A percentile compares a stretch with the other conserved stretches of the same genome.
These are phyloP conservation scores for Dione vanillae DNA, from an alignment of 2,888 invertebrate genomes.

Conservation along the genomic window DNA sequence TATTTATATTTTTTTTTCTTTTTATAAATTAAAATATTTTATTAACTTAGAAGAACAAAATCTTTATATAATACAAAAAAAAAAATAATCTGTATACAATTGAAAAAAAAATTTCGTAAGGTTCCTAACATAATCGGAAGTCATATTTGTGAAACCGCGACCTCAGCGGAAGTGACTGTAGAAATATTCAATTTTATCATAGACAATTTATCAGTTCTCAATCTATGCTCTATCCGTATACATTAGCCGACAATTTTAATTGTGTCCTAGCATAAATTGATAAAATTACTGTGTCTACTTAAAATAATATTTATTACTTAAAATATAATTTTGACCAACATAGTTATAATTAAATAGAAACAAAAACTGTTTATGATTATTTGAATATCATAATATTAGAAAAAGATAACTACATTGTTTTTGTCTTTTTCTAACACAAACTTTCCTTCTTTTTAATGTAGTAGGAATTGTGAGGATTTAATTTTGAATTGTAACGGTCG, in stretches of 20 bases:
- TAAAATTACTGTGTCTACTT: background rate
- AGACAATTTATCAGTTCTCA: conserved; percentile 56
- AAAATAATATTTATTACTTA: background rate
- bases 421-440: background rate
- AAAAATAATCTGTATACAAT: background rate
- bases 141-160: conserved; percentile 66
- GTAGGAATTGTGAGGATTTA: background rate
- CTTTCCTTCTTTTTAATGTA: background rate
- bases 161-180: conserved; percentile 61
- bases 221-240: conserved; percentile 40
- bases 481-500: conserved; percentile 17
- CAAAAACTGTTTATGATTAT: background rate
- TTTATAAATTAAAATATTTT: background rate
- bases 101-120: background rate
- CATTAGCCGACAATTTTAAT: background rate
- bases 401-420: background rate
- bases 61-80: background rate
- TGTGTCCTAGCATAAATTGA: background rate
- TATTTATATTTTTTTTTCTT: too few species aligned
- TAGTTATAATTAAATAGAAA: background rate
- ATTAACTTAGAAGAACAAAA: background rate
- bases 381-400: background rate
- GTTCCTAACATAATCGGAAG: conserved; percentile 52
- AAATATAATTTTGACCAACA: background rate
- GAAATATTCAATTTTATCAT: conserved; percentile 52